Evolutionary conservation across 2,113 vertebrate genomes (phyloP).

Genomic region (Struthidea cinerea): DNA sequence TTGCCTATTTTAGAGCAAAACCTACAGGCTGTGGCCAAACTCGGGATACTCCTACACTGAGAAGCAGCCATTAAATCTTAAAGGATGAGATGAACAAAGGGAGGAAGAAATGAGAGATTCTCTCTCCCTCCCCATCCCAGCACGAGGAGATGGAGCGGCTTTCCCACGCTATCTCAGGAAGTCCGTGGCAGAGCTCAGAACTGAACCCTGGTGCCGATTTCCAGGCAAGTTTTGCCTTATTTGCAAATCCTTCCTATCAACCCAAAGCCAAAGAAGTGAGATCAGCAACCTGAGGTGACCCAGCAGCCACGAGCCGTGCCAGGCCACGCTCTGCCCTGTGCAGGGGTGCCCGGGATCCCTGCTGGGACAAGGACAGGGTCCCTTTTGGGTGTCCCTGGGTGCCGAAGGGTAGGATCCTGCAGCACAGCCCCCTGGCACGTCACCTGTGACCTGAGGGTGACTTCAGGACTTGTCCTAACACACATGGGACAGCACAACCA

Average conservation of each 20-base stretch:
- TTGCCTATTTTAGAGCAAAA: neutral
- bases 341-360: neutral
- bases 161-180: conserved; percentile 15
- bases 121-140: neutral
- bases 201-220: neutral
- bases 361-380: neutral
- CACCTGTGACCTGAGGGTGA: neutral
- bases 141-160: neutral
- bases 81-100: conserved; percentile 21
- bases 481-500: rapidly evolving
- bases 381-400: neutral
- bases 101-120: conserved; percentile 28
- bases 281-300: neutral
- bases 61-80: neutral
- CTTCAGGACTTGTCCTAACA: neutral
- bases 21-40: neutral
- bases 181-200: neutral
- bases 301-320: rapidly evolving
- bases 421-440: neutral
- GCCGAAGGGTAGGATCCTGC: neutral
- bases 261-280: neutral
- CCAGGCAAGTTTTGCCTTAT: neutral
- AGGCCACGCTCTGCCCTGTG: neutral
- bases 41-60: neutral
- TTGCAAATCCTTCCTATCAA: neutral